Percentiles rank a stretch among this genome's conserved stretches.
These are phyloP conservation scores for Arbacia lixula DNA, from an alignment of 53 echinoderm and acorn worm genomes.

Conservation along the genomic window DNA sequence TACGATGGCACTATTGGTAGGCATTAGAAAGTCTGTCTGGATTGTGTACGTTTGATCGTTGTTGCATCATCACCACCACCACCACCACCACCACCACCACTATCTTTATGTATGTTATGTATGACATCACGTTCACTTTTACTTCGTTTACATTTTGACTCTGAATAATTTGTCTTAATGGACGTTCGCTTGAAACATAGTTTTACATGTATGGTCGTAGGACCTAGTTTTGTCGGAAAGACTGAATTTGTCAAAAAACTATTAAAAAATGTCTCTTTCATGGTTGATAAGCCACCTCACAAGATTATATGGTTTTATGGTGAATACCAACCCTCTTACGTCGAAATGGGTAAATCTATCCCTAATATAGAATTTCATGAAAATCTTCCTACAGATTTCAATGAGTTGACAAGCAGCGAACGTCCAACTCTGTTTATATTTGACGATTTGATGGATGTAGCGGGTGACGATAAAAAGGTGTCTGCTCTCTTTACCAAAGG, in stretches of 20 bases:
- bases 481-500: slow-evolving; percentile 60
- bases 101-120: background rate
- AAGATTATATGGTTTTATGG: slow-evolving; percentile 73
- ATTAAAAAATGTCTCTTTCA: background rate
- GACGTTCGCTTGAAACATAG: slow-evolving; percentile 54
- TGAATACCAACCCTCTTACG: slow-evolving; percentile 58
- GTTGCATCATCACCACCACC: too few relatives aligned
- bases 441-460: slow-evolving; percentile 67
- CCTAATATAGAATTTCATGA: slow-evolving; percentile 58
- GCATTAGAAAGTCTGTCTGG: background rate
- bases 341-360: slow-evolving; percentile 11
- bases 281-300: slow-evolving; percentile 38
- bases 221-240: slow-evolving; percentile 51
- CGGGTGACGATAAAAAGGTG: slow-evolving; percentile 22
- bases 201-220: slow-evolving; percentile 55
- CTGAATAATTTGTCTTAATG: background rate
- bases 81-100: background rate
- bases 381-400: slow-evolving; percentile 52
- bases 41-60: background rate
- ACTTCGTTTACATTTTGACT: background rate
- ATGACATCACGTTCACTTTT: background rate
- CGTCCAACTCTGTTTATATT: slow-evolving; percentile 50
- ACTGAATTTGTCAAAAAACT: slow-evolving; percentile 50
- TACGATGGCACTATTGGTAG: background rate
- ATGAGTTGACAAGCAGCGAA: slow-evolving; percentile 4